Percentiles rank a stretch among this genome's conserved stretches.
phyloP scores from a whole-genome alignment of 1,140 invertebrate species.

The Calosoma granatense region DNA sequence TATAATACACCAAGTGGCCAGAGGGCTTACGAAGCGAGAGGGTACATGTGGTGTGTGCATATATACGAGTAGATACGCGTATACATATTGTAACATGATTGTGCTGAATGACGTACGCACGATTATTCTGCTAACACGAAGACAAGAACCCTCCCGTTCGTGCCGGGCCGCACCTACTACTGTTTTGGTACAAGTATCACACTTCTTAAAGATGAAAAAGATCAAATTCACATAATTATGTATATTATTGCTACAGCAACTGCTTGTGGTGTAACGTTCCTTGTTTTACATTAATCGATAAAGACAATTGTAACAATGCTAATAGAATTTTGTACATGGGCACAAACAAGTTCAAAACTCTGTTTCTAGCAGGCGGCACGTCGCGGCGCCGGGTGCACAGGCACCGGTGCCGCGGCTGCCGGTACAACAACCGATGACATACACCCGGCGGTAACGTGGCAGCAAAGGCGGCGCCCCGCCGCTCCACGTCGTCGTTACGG shows the following conservation, averaged over 20 bases:
- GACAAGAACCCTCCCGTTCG: neutral
- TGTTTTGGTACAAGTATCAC: conserved; percentile 12
- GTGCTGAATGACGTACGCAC: neutral
- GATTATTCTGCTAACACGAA: neutral
- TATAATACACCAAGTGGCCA: conserved; percentile 6
- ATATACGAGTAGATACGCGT: neutral
- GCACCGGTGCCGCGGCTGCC: conserved; percentile 23
- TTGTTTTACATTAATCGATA: conserved; percentile 10
- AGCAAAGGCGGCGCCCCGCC: neutral
- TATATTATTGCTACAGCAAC: conserved; percentile 34
- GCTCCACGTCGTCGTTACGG: neutral
- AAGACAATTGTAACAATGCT: conserved; percentile 12
- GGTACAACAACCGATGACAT: conserved; percentile 16
- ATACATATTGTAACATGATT: conserved; percentile 3
- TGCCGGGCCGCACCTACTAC: neutral
- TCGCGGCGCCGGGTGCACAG: neutral
- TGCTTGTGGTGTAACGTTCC: conserved; percentile 16
- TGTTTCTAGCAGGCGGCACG: conserved; percentile 5
- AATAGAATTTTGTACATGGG: conserved; percentile 11
- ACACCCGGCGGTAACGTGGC: no score
- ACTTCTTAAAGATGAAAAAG: conserved; percentile 15
- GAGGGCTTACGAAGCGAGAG: neutral
- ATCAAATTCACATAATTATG: conserved; percentile 16
- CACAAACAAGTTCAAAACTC: conserved; percentile 11
- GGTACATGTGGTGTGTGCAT: neutral